Evolutionary conservation across 2,797 vertebrate species (phyloP), one percentile per base, ranked within the genome.

Genomic region (Apogon talboti): DNA sequence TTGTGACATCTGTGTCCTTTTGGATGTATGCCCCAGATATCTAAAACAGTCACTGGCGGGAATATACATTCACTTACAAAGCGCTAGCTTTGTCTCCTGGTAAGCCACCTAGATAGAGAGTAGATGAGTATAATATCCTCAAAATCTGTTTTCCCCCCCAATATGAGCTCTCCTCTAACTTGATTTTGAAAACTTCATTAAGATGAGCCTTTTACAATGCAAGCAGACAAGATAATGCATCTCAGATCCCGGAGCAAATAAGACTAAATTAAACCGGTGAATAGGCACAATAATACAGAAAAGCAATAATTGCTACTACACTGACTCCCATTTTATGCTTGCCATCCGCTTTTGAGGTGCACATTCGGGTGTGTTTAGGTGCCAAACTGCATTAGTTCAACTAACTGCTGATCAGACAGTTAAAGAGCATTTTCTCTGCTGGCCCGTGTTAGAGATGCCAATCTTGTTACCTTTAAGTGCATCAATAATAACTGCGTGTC

Each of bases 1-100:
- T 54, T 71, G 75, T 76, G 74, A 83, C 87, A 91, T 89, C 85
- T 88, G 87, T 81, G 88, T 86, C 72, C 73, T 81, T 76, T 82
- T 87, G 78, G 75, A 79, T 61, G 52, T 70, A 28, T 51, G 82
- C 76, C 84, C 67, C 61, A 76, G 42, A 80, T 82, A 65, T 78
- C 37, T 18, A 15, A 68, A 78, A 67, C 61, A 45, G 55, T 56
- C 51, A 42, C 19, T 12, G n/a, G 51, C 30, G 12, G 16, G 19
- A 43, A 86, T 49, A 41, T 62, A 42, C 33, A 50, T 55, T 24
- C 10, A 55, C 41, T 63, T 76, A 41, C 37, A 52, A 63, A 44
- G 13, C 24, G 10, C 11, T 66, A 11, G 11, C 1, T 47, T 69
- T 63, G 48, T 69, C 30, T 46, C 7, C 54, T 60, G 40, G 42